Conservation (phyloP, 2,888 invertebrate genomes). For the Archaeoteleia sp. region DNA sequence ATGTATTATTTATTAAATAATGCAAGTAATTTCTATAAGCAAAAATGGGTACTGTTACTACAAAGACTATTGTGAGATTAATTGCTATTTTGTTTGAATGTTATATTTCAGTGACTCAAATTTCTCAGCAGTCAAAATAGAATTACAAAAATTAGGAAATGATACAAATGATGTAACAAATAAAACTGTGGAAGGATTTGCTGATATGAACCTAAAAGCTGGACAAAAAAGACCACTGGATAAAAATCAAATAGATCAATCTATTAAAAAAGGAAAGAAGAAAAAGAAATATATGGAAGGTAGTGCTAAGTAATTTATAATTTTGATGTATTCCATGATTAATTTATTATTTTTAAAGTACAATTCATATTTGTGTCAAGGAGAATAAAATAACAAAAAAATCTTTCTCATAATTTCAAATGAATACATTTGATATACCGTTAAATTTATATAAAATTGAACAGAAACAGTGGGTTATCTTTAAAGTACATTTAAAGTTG, state of each 20-base stretch:
- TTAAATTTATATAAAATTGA: no score
- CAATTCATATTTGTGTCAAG: no score
- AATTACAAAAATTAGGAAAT: background rate
- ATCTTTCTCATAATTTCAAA: no score
- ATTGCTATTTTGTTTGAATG: background rate
- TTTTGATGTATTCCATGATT: no score
- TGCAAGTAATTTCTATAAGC: slow-evolving; percentile 11
- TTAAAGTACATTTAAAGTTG: no score
- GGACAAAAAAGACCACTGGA: slow-evolving; percentile 33
- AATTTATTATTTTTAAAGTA: slow-evolving; percentile 4
- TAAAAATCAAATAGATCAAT: no score
- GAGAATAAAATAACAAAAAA: no score
- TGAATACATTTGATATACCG: no score
- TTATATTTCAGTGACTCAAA: slow-evolving; percentile 9
- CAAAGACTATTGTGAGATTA: no score
- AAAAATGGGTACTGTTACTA: no score
- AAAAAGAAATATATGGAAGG: slow-evolving; percentile 23
- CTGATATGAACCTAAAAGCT: slow-evolving; percentile 22
- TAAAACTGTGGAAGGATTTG: slow-evolving; percentile 26
- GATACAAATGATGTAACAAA: slow-evolving; percentile 22
- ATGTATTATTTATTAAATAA: background rate
- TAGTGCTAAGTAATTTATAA: background rate
- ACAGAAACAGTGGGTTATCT: no score
- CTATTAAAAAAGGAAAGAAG: background rate
- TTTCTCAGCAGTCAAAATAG: slow-evolving; percentile 1